A percentile compares a stretch with the other conserved stretches of the same genome.
phyloP scores from a whole-genome alignment of 2,888 invertebrate genomes.

The Ochropacha duplaris region DNA sequence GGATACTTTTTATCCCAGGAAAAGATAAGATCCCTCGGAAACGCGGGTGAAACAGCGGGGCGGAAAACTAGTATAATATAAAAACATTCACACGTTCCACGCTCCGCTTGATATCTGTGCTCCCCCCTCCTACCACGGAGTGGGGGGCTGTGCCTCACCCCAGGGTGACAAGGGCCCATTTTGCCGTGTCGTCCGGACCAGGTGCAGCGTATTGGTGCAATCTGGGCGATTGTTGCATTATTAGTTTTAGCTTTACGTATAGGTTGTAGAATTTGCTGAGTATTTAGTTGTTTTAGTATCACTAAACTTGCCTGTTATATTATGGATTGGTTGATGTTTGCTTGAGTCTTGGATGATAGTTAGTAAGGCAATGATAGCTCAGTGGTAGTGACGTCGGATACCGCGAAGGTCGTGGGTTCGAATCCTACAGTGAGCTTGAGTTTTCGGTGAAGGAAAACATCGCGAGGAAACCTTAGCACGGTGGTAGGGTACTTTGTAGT shows the following conservation, averaged over 20 bases:
- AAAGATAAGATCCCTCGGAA: too few relatives aligned
- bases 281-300: neutral
- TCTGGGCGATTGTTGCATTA: constrained; percentile 61
- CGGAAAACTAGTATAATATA: constrained; percentile 55
- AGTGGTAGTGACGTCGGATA: too few relatives aligned
- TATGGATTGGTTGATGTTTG: neutral
- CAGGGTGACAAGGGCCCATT: constrained; percentile 47
- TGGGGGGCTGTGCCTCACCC: constrained; percentile 24
- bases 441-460: too few relatives aligned
- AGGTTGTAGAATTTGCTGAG: neutral
- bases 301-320: neutral
- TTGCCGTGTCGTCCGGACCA: constrained; percentile 36
- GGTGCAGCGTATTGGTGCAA: constrained; percentile 71
- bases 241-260: constrained; percentile 43
- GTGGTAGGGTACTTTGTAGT: too few relatives aligned
- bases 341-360: too few relatives aligned
- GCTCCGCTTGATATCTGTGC: constrained; percentile 9
- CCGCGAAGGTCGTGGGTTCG: too few relatives aligned
- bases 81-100: constrained; percentile 62
- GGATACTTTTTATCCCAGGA: too few relatives aligned
- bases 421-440: too few relatives aligned
- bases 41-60: too few relatives aligned
- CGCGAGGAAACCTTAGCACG: too few relatives aligned
- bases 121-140: constrained; percentile 29
- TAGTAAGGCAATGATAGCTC: too few relatives aligned